Conservation (phyloP, 2,888 invertebrate species). For the Drosophila infuscata region DNA sequence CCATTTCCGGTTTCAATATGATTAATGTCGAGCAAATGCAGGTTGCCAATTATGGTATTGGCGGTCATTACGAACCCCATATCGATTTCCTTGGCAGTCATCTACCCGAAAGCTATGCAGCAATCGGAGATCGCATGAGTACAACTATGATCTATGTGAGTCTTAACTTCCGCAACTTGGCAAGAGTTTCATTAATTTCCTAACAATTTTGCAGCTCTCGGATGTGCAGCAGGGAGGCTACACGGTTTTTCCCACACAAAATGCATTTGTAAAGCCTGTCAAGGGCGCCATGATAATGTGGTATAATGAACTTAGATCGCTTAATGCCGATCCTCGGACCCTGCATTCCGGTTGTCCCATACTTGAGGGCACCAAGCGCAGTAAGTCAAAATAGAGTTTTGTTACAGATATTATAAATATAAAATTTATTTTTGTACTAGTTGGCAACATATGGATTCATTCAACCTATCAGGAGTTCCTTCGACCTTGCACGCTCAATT, state of each 20-base stretch:
- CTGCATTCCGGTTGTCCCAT: conserved; percentile 98
- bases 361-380: conserved; percentile 97
- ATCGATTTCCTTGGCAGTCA: conserved; percentile 90
- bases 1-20: conserved; percentile 94
- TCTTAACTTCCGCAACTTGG: conserved; percentile 59
- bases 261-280: conserved; percentile 92
- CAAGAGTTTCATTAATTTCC: neutral
- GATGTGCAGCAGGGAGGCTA: conserved; percentile 98
- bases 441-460: conserved; percentile 95
- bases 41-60: conserved; percentile 99
- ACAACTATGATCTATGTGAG: conserved; percentile 97
- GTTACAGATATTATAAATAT: neutral
- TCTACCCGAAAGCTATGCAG: accelerated
- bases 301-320: conserved; percentile 95
- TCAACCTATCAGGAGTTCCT: conserved; percentile 93
- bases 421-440: conserved; percentile 83
- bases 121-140: conserved; percentile 91
- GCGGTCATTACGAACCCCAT: conserved; percentile 99
- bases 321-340: conserved; percentile 94
- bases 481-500: conserved; percentile 86
- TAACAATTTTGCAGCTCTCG: conserved; percentile 90
- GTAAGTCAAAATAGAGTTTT: conserved; percentile 85
- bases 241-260: conserved; percentile 96
- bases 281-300: conserved; percentile 97
- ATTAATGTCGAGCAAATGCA: conserved; percentile 96